phyloP scores from a whole-genome alignment of 2,797 vertebrate species.

The Melanotaenia nigrans region DNA sequence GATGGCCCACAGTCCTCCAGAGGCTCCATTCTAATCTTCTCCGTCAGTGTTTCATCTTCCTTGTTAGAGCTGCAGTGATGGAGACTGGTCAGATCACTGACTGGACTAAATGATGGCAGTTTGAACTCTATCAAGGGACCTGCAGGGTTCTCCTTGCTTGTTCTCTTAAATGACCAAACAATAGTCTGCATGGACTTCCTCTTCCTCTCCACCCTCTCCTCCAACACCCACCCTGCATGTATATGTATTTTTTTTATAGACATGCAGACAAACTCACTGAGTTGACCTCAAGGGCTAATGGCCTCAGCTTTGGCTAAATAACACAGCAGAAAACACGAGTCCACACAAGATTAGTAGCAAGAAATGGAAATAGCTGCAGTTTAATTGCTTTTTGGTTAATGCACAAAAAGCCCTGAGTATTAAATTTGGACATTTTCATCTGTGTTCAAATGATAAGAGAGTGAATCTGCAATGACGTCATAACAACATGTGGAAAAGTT shows the following conservation, averaged over 20 bases:
- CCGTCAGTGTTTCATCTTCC: conserved; percentile 60
- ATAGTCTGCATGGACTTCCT: conserved; percentile 58
- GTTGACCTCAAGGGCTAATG: conserved; percentile 55
- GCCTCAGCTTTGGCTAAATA: background rate
- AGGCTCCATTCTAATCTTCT: conserved; percentile 47
- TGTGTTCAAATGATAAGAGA: background rate
- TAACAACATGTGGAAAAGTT: background rate
- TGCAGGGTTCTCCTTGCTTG: conserved; percentile 14
- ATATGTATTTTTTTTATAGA: conserved; percentile 68
- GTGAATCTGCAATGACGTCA: too few relatives aligned
- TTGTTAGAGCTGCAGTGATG: conserved; percentile 50
- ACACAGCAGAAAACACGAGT: background rate
- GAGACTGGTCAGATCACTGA: conserved; percentile 32
- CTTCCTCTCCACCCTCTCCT: conserved; percentile 41
- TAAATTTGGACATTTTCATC: background rate
- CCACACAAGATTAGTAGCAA: background rate
- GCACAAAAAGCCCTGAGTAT: background rate
- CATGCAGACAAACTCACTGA: conserved; percentile 41
- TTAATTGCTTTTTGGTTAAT: too few relatives aligned
- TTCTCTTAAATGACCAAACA: conserved; percentile 71
- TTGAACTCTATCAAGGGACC: conserved; percentile 14
- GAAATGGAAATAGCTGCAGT: background rate
- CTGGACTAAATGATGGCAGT: conserved; percentile 27
- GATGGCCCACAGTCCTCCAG: conserved; percentile 29
- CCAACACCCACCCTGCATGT: conserved; percentile 49